Percentiles rank a stretch among this genome's conserved stretches.
Conservation (phyloP, 2,888 invertebrate genomes). For the Drosophila rubida region DNA sequence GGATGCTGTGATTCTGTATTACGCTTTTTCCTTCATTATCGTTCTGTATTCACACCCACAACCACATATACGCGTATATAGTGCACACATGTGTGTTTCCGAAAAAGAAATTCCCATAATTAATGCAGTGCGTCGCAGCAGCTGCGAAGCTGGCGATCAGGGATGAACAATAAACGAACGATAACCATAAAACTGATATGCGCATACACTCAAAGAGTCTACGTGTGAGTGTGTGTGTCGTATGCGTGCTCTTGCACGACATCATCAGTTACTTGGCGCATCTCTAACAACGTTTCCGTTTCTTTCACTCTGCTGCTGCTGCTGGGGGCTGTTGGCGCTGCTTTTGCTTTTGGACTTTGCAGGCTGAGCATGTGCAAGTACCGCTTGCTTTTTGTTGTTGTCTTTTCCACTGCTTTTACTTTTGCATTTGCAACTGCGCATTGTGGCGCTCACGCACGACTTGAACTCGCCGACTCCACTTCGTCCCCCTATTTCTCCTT, state of each 20-base stretch:
- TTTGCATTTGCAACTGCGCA: conserved; percentile 53
- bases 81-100: conserved; percentile 31
- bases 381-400: conserved; percentile 18
- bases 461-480: conserved; percentile 12
- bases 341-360: conserved; percentile 16
- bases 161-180: conserved; percentile 35
- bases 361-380: conserved; percentile 50
- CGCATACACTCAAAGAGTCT: neutral
- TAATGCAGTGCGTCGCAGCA: conserved; percentile 64
- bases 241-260: conserved; percentile 1
- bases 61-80: conserved; percentile 8
- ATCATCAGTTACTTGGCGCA: conserved; percentile 9
- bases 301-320: conserved; percentile 18
- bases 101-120: conserved; percentile 64
- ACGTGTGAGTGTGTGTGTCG: conserved; percentile 1
- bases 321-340: conserved; percentile 5
- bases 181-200: conserved; percentile 29
- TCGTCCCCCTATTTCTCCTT: neutral
- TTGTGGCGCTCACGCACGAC: conserved; percentile 69
- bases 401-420: conserved; percentile 19
- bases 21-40: conserved; percentile 13
- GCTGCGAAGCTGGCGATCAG: conserved; percentile 36
- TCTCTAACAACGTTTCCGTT: conserved; percentile 35
- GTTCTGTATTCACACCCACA: conserved; percentile 27
- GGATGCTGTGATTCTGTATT: conserved; percentile 29